Evolutionary conservation across 2,113 vertebrate species (phyloP).

Genomic region (Stegastes partitus): DNA sequence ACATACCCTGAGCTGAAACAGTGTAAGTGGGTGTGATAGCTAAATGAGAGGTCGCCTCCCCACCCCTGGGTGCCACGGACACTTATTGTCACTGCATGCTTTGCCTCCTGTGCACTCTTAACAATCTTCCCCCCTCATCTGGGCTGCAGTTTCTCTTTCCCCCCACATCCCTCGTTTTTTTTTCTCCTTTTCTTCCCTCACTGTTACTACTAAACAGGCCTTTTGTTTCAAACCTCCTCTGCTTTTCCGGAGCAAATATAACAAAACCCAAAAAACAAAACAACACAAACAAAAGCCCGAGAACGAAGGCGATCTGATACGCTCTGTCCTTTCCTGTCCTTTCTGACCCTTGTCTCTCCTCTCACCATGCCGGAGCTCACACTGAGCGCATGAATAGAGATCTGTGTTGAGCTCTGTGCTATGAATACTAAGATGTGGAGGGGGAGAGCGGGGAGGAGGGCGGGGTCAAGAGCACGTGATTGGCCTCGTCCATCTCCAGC

Average conservation of each 20-base stretch:
- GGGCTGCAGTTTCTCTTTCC: constrained; percentile 31
- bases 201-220: constrained; percentile 42
- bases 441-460: constrained; percentile 59
- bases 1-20: not conserved
- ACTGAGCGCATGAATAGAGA: constrained; percentile 83
- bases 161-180: constrained; percentile 29
- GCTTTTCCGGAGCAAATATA: constrained; percentile 64
- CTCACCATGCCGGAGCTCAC: constrained; percentile 67
- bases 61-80: constrained; percentile 38
- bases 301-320: constrained; percentile 67
- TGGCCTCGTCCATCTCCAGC: constrained; percentile 68
- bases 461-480: constrained; percentile 69
- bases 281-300: constrained; percentile 62
- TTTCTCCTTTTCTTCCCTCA: constrained; percentile 35
- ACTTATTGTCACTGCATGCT: constrained; percentile 43
- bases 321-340: constrained; percentile 68
- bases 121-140: constrained; percentile 26
- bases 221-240: constrained; percentile 63
- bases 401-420: constrained; percentile 82
- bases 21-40: constrained; percentile 18
- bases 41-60: constrained; percentile 11
- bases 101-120: not conserved
- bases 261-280: constrained; percentile 60
- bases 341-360: constrained; percentile 63
- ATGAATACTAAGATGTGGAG: constrained; percentile 81